These are phyloP conservation scores for Schizaphis graminum DNA, from an alignment of 2,888 invertebrate genomes.

Conservation along the genomic window DNA sequence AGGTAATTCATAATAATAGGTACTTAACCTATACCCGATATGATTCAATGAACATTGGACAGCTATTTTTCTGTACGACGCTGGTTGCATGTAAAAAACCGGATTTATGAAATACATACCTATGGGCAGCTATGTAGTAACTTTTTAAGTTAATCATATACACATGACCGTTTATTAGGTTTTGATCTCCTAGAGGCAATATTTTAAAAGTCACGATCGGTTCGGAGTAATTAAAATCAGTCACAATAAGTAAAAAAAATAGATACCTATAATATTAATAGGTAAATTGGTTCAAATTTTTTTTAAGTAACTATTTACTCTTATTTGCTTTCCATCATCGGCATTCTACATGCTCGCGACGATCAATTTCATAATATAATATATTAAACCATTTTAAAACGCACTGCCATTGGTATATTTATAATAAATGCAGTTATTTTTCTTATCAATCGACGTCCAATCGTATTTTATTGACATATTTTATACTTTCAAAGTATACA, in stretches of 20 bases:
- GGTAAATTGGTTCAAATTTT: neutral
- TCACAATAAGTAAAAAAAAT: neutral
- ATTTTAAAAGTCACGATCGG: constrained; percentile 4
- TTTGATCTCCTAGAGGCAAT: constrained; percentile 22
- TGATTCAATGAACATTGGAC: neutral
- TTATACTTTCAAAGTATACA: neutral
- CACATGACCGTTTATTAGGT: neutral
- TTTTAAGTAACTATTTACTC: neutral
- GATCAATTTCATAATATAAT: neutral
- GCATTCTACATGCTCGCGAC: neutral
- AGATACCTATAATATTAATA: neutral
- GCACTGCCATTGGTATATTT: neutral
- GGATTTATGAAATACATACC: constrained; percentile 45
- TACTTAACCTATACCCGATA: neutral
- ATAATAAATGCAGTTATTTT: neutral
- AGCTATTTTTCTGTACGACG: neutral
- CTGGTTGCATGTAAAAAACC: constrained; percentile 28
- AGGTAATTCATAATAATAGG: neutral
- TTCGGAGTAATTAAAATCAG: constrained; percentile 25
- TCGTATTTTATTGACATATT: neutral
- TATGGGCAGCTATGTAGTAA: constrained; percentile 36
- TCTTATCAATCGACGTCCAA: neutral
- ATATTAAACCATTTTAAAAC: neutral
- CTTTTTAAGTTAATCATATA: constrained; percentile 1
- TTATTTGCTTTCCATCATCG: neutral